Evolutionary conservation across 2,797 vertebrate genomes (phyloP).

Genomic region (Emys orbicularis): DNA sequence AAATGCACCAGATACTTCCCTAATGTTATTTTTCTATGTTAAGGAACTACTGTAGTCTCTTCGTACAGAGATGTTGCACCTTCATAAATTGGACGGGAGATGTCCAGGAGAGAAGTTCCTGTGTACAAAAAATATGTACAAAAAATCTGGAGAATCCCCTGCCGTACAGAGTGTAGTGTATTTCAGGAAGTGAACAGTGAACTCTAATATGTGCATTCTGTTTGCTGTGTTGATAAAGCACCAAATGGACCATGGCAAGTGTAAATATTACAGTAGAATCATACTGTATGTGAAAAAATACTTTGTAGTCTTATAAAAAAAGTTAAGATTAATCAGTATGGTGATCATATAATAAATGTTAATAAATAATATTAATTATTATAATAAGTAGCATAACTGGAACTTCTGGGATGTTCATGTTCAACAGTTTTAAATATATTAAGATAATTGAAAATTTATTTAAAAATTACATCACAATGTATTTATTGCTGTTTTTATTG

Average conservation of each 20-base stretch:
- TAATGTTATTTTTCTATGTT: background rate
- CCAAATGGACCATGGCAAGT: background rate
- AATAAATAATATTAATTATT: background rate
- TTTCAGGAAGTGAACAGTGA: background rate
- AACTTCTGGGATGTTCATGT: background rate
- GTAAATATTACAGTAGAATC: background rate
- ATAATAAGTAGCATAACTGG: background rate
- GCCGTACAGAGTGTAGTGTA: accelerated
- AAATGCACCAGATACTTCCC: background rate
- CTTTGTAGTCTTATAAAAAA: background rate
- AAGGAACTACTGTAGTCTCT: accelerated
- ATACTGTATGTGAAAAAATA: background rate
- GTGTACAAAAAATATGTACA: background rate
- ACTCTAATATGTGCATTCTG: no score
- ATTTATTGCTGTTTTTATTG: background rate
- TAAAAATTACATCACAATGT: background rate
- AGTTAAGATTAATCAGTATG: background rate
- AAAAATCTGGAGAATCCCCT: background rate
- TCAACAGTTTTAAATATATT: background rate
- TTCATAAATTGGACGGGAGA: background rate
- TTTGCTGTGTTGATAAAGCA: background rate
- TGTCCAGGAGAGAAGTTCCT: background rate
- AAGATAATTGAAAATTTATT: accelerated
- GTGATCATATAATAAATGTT: background rate
- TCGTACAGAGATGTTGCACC: accelerated